Base-by-base conservation (phyloP, 2,113 vertebrate species). In the Eolophus roseicapilla region DNA sequence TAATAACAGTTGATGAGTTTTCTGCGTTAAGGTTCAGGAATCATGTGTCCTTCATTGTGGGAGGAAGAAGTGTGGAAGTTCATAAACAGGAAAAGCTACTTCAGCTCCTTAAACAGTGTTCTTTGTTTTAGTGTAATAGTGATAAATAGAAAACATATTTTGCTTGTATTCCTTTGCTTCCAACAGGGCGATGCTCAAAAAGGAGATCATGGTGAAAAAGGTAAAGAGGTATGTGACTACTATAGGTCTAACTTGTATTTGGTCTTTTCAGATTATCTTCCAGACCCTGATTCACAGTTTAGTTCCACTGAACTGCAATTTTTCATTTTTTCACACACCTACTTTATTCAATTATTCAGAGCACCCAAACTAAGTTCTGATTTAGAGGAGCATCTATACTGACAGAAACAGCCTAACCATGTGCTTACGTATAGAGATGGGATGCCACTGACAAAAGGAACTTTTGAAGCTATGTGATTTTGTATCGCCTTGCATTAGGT, bases 111-210 rank as follows among this genome's bases (percentile, higher is more conserved):
- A 35, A 57, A 39, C 16, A 37, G 18, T 78, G 37, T n/a, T 87
- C 50, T 67, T 87, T 6, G n/a, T 7, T 87, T 84, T 50, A 75
- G 14, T 64, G 29, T 27, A 21, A 43, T 41, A 44, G 19, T 18
- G 59, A 14, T 59, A 86, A 75, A 82, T 68, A 27, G 62, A 79
- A 35, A 53, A 39, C 16, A 10, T 73, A 91, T 73, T 93, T 81
- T 59, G 74, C 23, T 90, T 80, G 62, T 79, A 53, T 80, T 96
- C 5, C 35, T 96, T 96, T 93, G 28, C 70, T 96, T 96, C 88
- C 94, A 76, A 77, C 68, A 99, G 99, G 98, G 99, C 1, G 96
- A 98, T 46, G 21, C 96, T 46, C 98, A 98, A 41, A 98, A 98
- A 68, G 98, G 99, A 88, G 97, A 96, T 63, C 96, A 68, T 47